Evolutionary conservation across 1,140 invertebrate genomes (phyloP).

Genomic region (Drosophila micromelanica): DNA sequence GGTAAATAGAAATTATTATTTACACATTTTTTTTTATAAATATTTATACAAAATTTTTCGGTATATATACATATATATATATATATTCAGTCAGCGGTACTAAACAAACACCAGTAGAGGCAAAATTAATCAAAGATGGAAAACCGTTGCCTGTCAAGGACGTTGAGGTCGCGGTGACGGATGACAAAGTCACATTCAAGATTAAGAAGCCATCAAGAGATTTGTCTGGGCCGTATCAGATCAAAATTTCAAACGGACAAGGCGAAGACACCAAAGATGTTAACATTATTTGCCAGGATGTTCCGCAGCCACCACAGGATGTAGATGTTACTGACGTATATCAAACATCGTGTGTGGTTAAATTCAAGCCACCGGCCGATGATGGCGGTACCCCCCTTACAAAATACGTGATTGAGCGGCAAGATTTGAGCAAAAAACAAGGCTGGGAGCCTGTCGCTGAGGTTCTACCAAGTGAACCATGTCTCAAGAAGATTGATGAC

Average conservation of each 20-base stretch:
- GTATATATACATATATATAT: conserved; percentile 43
- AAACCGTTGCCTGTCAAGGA: conserved; percentile 94
- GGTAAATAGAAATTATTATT: conserved; percentile 86
- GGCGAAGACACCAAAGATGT: conserved; percentile 94
- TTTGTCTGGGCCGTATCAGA: conserved; percentile 92
- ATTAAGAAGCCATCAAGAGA: conserved; percentile 94
- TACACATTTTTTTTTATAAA: background rate
- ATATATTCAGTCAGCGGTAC: conserved; percentile 91
- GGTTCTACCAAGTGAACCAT: conserved; percentile 88
- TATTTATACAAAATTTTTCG: background rate
- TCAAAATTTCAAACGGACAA: conserved; percentile 94
- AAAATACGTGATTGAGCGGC: conserved; percentile 97
- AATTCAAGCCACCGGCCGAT: conserved; percentile 96
- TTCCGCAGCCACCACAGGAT: conserved; percentile 93
- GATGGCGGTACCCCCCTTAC: conserved; percentile 96
- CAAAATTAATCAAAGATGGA: conserved; percentile 95
- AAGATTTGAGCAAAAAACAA: conserved; percentile 94
- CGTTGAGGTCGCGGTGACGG: conserved; percentile 94
- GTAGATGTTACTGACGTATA: conserved; percentile 96
- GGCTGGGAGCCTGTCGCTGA: conserved; percentile 94
- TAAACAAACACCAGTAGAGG: conserved; percentile 93
- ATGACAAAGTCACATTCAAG: conserved; percentile 95
- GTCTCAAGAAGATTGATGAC: conserved; percentile 93
- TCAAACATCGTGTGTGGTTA: conserved; percentile 94
- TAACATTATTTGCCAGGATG: conserved; percentile 95